Conservation (phyloP, 2,113 vertebrate genomes). For the Nasalis larvatus region DNA sequence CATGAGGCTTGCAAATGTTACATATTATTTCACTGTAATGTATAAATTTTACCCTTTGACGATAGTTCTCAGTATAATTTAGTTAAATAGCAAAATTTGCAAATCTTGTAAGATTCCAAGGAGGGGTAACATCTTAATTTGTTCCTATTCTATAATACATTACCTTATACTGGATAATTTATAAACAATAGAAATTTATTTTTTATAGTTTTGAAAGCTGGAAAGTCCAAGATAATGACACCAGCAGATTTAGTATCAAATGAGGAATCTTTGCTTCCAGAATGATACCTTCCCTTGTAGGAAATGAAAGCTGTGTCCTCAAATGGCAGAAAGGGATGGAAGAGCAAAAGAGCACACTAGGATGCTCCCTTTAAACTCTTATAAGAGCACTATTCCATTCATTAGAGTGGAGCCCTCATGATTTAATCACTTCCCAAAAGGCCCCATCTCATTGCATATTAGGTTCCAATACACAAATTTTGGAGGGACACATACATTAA, state of each 20-base stretch:
- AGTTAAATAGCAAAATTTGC: background rate
- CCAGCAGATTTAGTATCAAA: background rate
- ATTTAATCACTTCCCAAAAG: background rate
- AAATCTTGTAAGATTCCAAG: background rate
- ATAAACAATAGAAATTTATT: background rate
- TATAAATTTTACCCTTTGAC: background rate
- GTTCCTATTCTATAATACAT: background rate
- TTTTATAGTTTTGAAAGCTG: background rate
- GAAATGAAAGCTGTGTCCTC: too few species aligned
- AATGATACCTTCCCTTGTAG: too few species aligned
- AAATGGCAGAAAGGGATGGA: too few species aligned
- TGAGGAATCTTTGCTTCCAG: background rate
- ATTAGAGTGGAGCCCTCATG: background rate
- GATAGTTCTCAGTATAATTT: background rate
- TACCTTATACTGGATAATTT: background rate
- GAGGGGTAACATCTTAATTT: background rate
- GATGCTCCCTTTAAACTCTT: background rate
- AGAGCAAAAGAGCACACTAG: too few species aligned
- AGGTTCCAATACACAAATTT: background rate
- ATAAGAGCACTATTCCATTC: background rate
- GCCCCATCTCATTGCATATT: background rate
- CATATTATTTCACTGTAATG: background rate
- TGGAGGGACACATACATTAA: background rate
- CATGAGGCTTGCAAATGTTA: background rate
- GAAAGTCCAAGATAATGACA: background rate